phyloP scores from a whole-genome alignment of 2,113 vertebrate genomes.

The Brachypodius melanocephalos region DNA sequence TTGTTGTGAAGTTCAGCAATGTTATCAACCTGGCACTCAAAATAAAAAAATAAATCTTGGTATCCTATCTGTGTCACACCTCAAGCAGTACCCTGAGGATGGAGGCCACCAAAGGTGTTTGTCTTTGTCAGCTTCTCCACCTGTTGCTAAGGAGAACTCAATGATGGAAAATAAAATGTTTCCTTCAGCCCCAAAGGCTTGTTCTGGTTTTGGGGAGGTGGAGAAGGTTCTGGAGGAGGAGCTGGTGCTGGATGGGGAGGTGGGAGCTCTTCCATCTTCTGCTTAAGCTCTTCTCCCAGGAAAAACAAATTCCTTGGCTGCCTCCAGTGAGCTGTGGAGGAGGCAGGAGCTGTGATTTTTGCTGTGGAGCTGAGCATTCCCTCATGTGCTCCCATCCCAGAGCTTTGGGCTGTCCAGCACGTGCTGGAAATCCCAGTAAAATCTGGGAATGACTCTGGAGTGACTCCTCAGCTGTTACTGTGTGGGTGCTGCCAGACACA shows the following conservation, averaged over 20 bases:
- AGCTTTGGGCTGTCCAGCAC: not conserved
- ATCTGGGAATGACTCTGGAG: not conserved
- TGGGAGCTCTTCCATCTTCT: not conserved
- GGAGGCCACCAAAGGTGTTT: not conserved
- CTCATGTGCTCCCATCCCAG: rapidly evolving
- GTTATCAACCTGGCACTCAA: not conserved
- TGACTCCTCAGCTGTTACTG: not conserved
- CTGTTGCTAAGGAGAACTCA: not conserved
- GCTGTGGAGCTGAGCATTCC: not conserved
- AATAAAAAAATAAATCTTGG: not conserved
- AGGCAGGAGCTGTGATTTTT: not conserved
- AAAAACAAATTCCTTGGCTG: rapidly evolving
- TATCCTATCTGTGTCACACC: too few relatives aligned
- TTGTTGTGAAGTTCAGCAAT: not conserved
- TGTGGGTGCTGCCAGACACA: not conserved
- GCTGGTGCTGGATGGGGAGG: not conserved
- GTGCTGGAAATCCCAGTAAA: not conserved
- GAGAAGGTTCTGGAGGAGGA: not conserved
- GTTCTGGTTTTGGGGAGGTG: not conserved
- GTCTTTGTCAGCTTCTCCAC: not conserved
- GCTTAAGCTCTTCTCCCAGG: not conserved
- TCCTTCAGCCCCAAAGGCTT: not conserved
- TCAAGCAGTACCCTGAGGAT: not conserved
- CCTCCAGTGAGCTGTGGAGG: too few relatives aligned
- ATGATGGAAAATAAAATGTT: not conserved